phyloP scores from a whole-genome alignment of 2,888 invertebrate species.

The Cacoxenus indagator region DNA sequence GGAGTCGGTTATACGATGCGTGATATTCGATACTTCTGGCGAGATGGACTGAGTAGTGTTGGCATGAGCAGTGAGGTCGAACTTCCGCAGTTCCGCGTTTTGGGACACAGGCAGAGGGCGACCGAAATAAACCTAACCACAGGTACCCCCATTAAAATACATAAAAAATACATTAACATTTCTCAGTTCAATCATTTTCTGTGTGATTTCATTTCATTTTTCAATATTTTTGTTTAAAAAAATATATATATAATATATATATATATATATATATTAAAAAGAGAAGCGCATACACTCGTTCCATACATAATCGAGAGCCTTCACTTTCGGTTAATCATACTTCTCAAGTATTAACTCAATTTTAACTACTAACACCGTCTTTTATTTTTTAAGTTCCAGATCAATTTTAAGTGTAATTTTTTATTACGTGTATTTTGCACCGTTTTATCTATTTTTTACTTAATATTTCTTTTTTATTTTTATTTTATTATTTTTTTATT shows the following conservation, averaged over 20 bases:
- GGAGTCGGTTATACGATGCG: conserved; percentile 97
- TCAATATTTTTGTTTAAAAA: neutral
- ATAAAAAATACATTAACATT: conserved; percentile 45
- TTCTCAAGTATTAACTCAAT: neutral
- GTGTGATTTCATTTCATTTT: conserved; percentile 33
- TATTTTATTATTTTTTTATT: conserved; percentile 6
- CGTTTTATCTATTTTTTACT: conserved; percentile 21
- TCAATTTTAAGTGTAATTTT: neutral
- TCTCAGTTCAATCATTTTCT: conserved; percentile 34
- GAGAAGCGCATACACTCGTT: neutral
- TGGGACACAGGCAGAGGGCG: conserved; percentile 95
- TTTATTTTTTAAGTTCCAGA: neutral
- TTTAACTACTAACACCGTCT: neutral
- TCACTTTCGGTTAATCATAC: neutral
- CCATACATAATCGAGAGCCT: neutral
- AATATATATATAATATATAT: conserved; percentile 23
- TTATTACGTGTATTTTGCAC: neutral
- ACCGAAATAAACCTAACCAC: conserved; percentile 95
- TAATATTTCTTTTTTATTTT: neutral
- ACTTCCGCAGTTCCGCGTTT: conserved; percentile 96
- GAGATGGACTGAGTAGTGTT: conserved; percentile 92
- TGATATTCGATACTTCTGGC: conserved; percentile 98
- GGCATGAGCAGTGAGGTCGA: conserved; percentile 96
- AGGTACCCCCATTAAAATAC: conserved; percentile 78
- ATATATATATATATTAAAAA: conserved; percentile 30